These are phyloP conservation scores for Ameiurus melas DNA, from an alignment of 2,113 vertebrate species.

Conservation along the genomic window DNA sequence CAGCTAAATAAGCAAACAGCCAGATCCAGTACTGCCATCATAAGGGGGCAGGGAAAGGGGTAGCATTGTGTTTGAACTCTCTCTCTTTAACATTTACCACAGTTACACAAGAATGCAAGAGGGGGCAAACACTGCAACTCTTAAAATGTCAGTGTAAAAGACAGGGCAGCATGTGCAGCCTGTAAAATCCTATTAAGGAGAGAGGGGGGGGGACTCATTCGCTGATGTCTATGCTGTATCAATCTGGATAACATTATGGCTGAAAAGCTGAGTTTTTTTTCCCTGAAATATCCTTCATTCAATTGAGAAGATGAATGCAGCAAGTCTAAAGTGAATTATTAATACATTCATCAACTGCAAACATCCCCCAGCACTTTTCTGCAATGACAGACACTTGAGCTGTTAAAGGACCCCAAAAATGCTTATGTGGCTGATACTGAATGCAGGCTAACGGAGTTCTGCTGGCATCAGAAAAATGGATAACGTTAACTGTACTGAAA, in stretches of 20 bases:
- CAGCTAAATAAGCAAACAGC: not conserved
- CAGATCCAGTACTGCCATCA: not conserved
- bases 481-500: not conserved
- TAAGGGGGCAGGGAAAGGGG: not conserved
- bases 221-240: too few relatives aligned
- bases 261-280: slow-evolving; percentile 8
- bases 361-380: not conserved
- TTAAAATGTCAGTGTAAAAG: slow-evolving; percentile 28
- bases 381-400: not conserved
- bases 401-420: not conserved
- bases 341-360: slow-evolving; percentile 6
- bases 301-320: slow-evolving; percentile 2
- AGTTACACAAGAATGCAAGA: not conserved
- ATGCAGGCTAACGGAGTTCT: not conserved
- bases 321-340: not conserved
- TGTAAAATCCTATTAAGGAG: not conserved
- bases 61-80: not conserved
- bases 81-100: slow-evolving; percentile 16
- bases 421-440: not conserved
- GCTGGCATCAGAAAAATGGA: not conserved
- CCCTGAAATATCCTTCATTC: not conserved
- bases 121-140: slow-evolving; percentile 1
- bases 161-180: not conserved
- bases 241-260: not conserved
- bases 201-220: not conserved